Evolutionary conservation across 2,113 vertebrate species (phyloP).

Genomic region (Forbesichthys agassizii): DNA sequence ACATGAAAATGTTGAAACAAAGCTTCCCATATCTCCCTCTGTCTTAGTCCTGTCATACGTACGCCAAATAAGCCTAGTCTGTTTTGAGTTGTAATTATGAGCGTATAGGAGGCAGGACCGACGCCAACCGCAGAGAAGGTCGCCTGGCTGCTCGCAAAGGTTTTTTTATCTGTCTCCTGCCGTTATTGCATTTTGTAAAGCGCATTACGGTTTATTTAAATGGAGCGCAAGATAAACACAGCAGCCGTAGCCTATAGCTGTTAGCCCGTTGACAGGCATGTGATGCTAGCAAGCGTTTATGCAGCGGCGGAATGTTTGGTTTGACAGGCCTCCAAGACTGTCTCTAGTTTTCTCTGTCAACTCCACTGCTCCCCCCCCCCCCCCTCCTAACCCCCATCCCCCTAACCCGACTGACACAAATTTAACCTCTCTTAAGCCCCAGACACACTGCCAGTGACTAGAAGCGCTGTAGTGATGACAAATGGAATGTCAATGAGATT

Average conservation of each 20-base stretch:
- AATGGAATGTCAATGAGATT: too few relatives aligned
- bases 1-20: conserved; percentile 50
- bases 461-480: too few relatives aligned
- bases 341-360: conserved; percentile 35
- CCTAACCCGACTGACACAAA: background rate
- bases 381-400: background rate
- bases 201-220: conserved; percentile 61
- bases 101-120: conserved; percentile 49
- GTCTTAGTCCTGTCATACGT: conserved; percentile 47
- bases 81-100: conserved; percentile 67
- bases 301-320: conserved; percentile 57
- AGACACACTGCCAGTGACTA: too few relatives aligned
- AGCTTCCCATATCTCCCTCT: conserved; percentile 47
- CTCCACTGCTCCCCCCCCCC: background rate
- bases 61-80: conserved; percentile 63
- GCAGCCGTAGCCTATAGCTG: conserved; percentile 36
- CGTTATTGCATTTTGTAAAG: conserved; percentile 62
- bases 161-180: conserved; percentile 64
- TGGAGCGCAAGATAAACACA: conserved; percentile 61
- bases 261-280: conserved; percentile 51
- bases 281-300: conserved; percentile 56
- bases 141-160: conserved; percentile 51
- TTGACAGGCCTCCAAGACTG: conserved; percentile 57
- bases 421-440: too few relatives aligned
- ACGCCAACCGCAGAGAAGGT: conserved; percentile 52